Base-by-base conservation (phyloP, 2,888 invertebrate genomes). In the Leptopilina myrica region DNA sequence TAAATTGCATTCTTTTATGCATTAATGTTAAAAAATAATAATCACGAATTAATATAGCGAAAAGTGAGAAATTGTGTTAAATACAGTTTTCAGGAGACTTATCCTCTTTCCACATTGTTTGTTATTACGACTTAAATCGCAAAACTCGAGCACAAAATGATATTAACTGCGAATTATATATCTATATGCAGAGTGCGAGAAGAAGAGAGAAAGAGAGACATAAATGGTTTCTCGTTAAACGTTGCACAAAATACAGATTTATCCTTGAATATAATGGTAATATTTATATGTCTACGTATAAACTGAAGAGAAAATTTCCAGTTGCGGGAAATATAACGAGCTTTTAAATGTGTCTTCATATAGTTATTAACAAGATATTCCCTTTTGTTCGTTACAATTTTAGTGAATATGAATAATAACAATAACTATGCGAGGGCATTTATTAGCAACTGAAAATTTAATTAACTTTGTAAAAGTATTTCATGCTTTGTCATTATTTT, bases 91-190 rank as follows among this genome's bases (percentile, higher is more conserved):
- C 12, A 49, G n/a, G 9, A 12, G 69, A 69, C 69, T 69, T 69
- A 69, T 69, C 53, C 53, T 69, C 33, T 49, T 69, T 69, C 53
- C 26, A 14, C 69, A 56, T 33, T 53, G 69, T 69, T 69, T 69
- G 53, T 53, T 69, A 56, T 69, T 69, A 56, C n/a, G 69, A 69
- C 69, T 69, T 56, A 33, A 69, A 69, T 56, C 69, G 53, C 33
- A 5, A 69, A 69, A 49, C 69, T 26, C 69, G 69, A 69, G 67
- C 46, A 67, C 15, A 67, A 53, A 53, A 26, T 15, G 26, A 69
- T 69, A 69, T 69, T 69, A 33, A 69, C 69, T 69, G 26, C 33
- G 53, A 33, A 69, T 69, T 69, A 69, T 69, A 67, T 20, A 67
- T 15, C 53, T 20, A 69, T 43, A 43, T 43, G 3, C 33, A 33